These are phyloP conservation scores for Trachemys scripta DNA, from an alignment of 2,113 vertebrate genomes.

Conservation along the genomic window DNA sequence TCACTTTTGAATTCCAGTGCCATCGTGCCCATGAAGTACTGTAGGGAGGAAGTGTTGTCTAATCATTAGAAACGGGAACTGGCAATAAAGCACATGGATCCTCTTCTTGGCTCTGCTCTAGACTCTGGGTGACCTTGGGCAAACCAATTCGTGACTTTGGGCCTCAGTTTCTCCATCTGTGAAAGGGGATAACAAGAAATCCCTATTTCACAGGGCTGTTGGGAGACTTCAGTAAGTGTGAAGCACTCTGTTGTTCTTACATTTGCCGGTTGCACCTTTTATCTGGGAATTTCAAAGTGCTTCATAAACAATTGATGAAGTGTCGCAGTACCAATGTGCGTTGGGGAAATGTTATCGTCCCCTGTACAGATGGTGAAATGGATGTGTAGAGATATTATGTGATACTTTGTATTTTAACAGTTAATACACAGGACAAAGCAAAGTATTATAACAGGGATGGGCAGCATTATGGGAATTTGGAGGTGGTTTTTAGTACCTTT, in stretches of 20 bases:
- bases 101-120: conserved; percentile 1
- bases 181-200: conserved; percentile 33
- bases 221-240: conserved; percentile 45
- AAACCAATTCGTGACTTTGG: neutral
- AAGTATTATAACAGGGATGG: conserved; percentile 59
- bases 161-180: conserved; percentile 48
- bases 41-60: neutral
- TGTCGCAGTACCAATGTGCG: conserved; percentile 67
- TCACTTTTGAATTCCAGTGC: neutral
- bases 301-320: conserved; percentile 76
- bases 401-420: conserved; percentile 72
- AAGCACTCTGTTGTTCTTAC: conserved; percentile 69
- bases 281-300: conserved; percentile 72
- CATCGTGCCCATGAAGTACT: neutral
- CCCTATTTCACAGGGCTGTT: conserved; percentile 35
- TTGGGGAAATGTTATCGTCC: conserved; percentile 70
- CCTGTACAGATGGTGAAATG: conserved; percentile 59
- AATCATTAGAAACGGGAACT: neutral
- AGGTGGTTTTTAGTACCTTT: neutral
- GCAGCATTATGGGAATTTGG: conserved; percentile 42
- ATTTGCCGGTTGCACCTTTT: conserved; percentile 67
- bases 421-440: conserved; percentile 65
- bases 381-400: conserved; percentile 72
- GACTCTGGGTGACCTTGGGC: neutral
- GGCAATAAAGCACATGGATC: neutral